phyloP scores from a whole-genome alignment of 2,797 vertebrate genomes.

The Orestias chungarensis region DNA sequence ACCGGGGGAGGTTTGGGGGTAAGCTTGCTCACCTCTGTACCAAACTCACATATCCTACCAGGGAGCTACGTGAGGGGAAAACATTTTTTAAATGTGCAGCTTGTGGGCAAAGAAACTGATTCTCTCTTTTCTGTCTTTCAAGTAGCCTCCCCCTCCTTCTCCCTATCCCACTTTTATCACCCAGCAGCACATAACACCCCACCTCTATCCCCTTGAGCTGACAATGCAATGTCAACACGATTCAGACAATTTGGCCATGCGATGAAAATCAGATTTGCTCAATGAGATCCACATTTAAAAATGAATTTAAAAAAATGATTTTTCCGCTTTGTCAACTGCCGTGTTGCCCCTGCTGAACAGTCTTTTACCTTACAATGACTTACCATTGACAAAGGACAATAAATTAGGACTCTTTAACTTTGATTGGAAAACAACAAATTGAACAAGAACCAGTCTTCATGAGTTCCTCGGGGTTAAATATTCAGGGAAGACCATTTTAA shows the following conservation, averaged over 20 bases:
- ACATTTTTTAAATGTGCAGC: slow-evolving; percentile 65
- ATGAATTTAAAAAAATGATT: slow-evolving; percentile 30
- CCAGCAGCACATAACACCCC: slow-evolving; percentile 20
- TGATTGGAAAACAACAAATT: slow-evolving; percentile 73
- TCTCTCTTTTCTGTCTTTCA: slow-evolving; percentile 64
- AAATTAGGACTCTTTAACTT: slow-evolving; percentile 70
- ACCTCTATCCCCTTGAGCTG: slow-evolving; percentile 47
- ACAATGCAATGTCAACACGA: slow-evolving; percentile 74
- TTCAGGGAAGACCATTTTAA: slow-evolving; percentile 64
- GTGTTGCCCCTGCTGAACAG: slow-evolving; percentile 45
- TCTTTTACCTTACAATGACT: slow-evolving; percentile 58
- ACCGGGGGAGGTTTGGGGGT: slow-evolving; percentile 43
- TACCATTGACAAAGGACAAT: slow-evolving; percentile 69
- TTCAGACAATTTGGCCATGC: slow-evolving; percentile 52
- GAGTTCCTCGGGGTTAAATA: slow-evolving; percentile 69
- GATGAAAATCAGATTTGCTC: slow-evolving; percentile 64
- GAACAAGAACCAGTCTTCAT: slow-evolving; percentile 46
- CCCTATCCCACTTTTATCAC: slow-evolving; percentile 46
- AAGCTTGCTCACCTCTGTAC: slow-evolving; percentile 67
- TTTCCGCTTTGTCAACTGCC: slow-evolving; percentile 51
- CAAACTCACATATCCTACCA: slow-evolving; percentile 71
- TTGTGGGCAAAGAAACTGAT: slow-evolving; percentile 70
- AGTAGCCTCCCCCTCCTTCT: slow-evolving; percentile 40
- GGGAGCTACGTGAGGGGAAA: slow-evolving; percentile 54
- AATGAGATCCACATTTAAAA: slow-evolving; percentile 57